These are phyloP conservation scores for Amphipyra tragopoginis DNA, from an alignment of 2,888 invertebrate species.

Conservation along the genomic window DNA sequence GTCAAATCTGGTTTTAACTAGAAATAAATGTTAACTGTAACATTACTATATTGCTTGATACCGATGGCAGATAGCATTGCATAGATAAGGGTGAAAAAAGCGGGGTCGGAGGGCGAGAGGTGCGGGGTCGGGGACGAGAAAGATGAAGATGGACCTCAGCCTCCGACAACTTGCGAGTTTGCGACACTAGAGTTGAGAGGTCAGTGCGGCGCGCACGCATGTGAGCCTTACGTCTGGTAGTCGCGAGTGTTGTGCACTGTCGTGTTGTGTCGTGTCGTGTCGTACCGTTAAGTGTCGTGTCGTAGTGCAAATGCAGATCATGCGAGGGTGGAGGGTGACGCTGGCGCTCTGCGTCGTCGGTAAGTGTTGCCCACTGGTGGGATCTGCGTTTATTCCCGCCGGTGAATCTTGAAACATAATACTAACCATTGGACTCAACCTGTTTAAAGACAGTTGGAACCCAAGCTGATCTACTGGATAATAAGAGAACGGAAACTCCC, in stretches of 20 bases:
- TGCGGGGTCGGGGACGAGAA: background rate
- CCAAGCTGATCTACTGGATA: too few relatives aligned
- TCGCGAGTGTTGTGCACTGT: background rate
- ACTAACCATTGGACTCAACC: too few relatives aligned
- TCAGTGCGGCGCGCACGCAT: conserved; percentile 32
- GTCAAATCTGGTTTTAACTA: too few relatives aligned
- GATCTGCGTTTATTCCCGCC: background rate
- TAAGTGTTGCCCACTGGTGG: conserved; percentile 18
- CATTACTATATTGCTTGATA: too few relatives aligned
- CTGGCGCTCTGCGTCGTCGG: conserved; percentile 39
- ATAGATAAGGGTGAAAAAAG: too few relatives aligned
- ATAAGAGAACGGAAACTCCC: too few relatives aligned
- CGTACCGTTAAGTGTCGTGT: background rate
- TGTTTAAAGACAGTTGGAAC: too few relatives aligned
- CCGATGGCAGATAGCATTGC: too few relatives aligned
- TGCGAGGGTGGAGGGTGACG: conserved; percentile 23
- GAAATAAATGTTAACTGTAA: too few relatives aligned
- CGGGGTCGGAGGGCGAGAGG: too few relatives aligned
- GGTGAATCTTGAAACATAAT: background rate
- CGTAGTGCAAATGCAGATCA: conserved; percentile 5
- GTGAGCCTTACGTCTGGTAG: background rate
- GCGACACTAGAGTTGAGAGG: conserved; percentile 15
- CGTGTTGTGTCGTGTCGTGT: too few relatives aligned
- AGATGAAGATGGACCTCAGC: conserved; percentile 19
- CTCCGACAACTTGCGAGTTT: background rate